A percentile compares a stretch with the other conserved stretches of the same genome.
Conservation (phyloP, 92 coral and sea anemone genomes). For the Bergia puertoricense region DNA sequence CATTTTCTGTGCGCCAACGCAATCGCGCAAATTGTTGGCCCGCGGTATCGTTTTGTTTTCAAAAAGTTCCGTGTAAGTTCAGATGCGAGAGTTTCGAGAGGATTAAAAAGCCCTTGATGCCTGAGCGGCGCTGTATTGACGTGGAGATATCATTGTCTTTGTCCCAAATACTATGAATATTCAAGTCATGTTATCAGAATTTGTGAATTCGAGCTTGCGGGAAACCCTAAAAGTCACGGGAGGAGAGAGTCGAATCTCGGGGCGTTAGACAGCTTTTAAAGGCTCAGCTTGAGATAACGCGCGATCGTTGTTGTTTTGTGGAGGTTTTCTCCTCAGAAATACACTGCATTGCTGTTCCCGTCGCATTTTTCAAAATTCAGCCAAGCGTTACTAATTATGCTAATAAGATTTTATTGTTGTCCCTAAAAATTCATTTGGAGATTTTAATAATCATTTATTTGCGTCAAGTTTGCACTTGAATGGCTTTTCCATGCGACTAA, state of each 20-base stretch:
- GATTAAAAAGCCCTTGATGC: constrained; percentile 12
- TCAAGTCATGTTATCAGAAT: constrained; percentile 20
- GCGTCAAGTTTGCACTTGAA: constrained; percentile 20
- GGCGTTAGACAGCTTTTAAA: not conserved
- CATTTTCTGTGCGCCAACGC: not conserved
- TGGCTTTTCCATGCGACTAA: not conserved
- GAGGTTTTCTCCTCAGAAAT: not conserved
- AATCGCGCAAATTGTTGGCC: not conserved
- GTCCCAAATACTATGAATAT: constrained; percentile 32
- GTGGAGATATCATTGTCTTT: constrained; percentile 27
- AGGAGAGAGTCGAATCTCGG: not conserved
- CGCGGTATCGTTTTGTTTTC: not conserved
- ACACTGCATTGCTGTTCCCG: not conserved
- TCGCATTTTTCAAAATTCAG: not conserved
- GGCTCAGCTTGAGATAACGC: not conserved
- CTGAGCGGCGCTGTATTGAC: constrained; percentile 21
- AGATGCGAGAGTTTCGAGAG: not conserved
- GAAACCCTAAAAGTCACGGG: not conserved
- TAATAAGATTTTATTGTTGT: constrained; percentile 14
- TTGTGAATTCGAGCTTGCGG: not conserved
- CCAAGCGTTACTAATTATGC: constrained; percentile 31
- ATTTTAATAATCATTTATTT: constrained; percentile 19
- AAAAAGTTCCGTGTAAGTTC: constrained; percentile 38
- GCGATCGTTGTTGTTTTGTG: not conserved
- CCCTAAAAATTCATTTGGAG: not conserved